Base-by-base conservation (phyloP, 2,888 invertebrate species). In the Plusia festucae region DNA sequence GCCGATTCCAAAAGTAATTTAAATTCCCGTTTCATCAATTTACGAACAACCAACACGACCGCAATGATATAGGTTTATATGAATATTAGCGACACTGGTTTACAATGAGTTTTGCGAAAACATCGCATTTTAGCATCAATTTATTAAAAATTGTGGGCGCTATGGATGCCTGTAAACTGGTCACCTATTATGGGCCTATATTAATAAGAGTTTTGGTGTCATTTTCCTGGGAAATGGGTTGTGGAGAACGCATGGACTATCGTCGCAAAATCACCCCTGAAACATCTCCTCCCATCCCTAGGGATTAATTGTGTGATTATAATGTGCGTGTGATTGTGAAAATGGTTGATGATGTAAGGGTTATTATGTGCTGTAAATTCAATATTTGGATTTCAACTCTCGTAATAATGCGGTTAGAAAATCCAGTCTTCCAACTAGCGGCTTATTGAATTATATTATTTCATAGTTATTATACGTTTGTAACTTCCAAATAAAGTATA, bases 1-100 rank as follows among this genome's bases (percentile, higher is more conserved):
- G n/a, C 40, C 40, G 40, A 40, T 40, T n/a, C 40, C 40, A 40
- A 40, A 40, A 40, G 40, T 40, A 40, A 40, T 40, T 40, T 40
- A 40, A 40, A 40, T 40, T 40, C 40, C 40, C 40, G 40, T 40
- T 40, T 40, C 40, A 40, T 40, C 40, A 40, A 40, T 40, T 40
- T 40, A 40, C 40, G 40, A 40, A 40, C 40, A 40, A n/a, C 40
- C 40, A 40, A 40, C 40, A n/a, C n/a, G 40, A 40, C 40, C 40
- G 40, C 40, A 40, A n/a, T 40, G n/a, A 40, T 40, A 40, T 40
- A 40, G 40, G 40, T 40, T 40, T 40, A 40, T 40, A 40, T n/a
- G 40, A 40, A n/a, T 40, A 40, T 40, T 40, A 40, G 40, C 40
- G 40, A n/a, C 40, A 40, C 40, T 40, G 40, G 40, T 40, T 40